Evolutionary conservation across 2,113 vertebrate genomes (phyloP), one percentile per base, ranked within the genome.

Genomic region (Hystrix brachyura): DNA sequence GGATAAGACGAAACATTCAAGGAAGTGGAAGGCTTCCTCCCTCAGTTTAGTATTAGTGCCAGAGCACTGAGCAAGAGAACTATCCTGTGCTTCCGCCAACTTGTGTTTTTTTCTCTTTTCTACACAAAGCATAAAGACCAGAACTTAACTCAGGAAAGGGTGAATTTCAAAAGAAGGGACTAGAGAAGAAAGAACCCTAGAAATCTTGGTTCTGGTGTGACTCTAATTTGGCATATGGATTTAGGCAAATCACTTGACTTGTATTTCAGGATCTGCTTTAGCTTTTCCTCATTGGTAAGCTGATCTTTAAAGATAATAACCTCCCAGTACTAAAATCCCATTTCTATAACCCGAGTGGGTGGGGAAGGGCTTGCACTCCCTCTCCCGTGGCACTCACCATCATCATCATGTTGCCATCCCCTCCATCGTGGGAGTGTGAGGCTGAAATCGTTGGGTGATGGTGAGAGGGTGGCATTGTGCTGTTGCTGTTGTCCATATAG

Each of bases 361-460:
- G 23, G 5, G 23, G 76, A 57, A 38, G 85, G 86, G 34, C 80
- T 71, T 5, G 0, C 17, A 27, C 9, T 34, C 59, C 38, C 27
- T 59, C 59, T 79, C 23, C 83, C 1, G 23, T 12, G 23, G 78
- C 29, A 96, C 99, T 99, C 62, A 99, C 99, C 99, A 98, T 99
- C 98, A 98, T 98, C 98, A 98, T 97, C 96, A 95, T 97, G 81
- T 67, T 65, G 93, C 43, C 86, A 32, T 94, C 9, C 0, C 83
- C 97, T 25, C 90, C 95, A 0, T 71, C 98, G 0, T 99, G 99
- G 0, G 3, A 4, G 0, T 98, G 98, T 15, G 85, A 98, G 0
- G 97, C 9, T 13, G 95, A 32, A 0, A 97, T 74, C 0, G 97
- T 97, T 1, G 97, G 2, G 83, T 99, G 98, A 8, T 98, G 97